Evolutionary conservation across 2,113 vertebrate species (phyloP).

Genomic region (Picathartes gymnocephalus): DNA sequence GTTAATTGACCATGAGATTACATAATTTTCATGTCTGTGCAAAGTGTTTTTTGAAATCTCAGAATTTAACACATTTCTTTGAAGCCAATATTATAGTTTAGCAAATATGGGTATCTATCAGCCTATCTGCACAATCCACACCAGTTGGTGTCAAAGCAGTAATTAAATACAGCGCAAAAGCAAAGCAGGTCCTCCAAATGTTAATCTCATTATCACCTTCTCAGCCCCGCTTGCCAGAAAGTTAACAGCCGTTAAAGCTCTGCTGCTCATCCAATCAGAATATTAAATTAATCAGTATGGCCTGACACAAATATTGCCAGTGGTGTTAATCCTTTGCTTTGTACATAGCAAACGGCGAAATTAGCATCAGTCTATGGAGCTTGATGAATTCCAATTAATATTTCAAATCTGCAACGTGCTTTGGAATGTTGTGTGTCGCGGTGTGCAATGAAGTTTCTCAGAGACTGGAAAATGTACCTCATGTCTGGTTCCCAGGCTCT

Average conservation of each 20-base stretch:
- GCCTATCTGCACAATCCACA: slow-evolving; percentile 52
- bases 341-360: slow-evolving; percentile 21
- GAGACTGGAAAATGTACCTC: background rate
- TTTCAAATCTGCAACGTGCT: background rate
- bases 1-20: background rate
- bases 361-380: background rate
- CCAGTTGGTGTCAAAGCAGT: slow-evolving; percentile 71
- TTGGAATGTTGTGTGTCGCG: background rate
- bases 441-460: slow-evolving; percentile 2
- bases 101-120: slow-evolving; percentile 24
- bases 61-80: slow-evolving; percentile 33
- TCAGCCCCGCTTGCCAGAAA: slow-evolving; percentile 73
- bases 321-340: slow-evolving; percentile 63
- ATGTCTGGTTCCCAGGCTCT: background rate
- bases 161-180: slow-evolving; percentile 75
- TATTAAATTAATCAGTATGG: slow-evolving; percentile 75
- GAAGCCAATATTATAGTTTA: slow-evolving; percentile 33
- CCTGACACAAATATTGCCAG: slow-evolving; percentile 59
- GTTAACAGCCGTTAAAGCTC: slow-evolving; percentile 76
- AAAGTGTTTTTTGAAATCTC: slow-evolving; percentile 6
- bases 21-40: background rate
- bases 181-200: slow-evolving; percentile 72
- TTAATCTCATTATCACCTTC: slow-evolving; percentile 80
- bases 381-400: slow-evolving; percentile 3
- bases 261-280: slow-evolving; percentile 73